These are phyloP conservation scores for Ptychoptera contaminata DNA, from an alignment of 2,888 invertebrate species.

Conservation along the genomic window DNA sequence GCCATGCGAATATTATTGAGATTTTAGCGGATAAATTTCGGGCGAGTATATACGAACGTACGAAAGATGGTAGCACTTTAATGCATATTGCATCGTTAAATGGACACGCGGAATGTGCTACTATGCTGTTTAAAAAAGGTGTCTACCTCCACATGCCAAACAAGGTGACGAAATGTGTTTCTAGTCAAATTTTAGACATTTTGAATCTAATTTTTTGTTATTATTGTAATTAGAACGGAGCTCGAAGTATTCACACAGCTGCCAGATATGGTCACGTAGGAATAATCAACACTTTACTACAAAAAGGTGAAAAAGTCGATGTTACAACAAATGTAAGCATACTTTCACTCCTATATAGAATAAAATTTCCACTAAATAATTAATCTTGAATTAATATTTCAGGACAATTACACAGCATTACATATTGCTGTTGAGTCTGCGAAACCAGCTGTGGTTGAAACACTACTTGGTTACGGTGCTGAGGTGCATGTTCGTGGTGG, in stretches of 20 bases:
- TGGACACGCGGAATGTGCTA: constrained; percentile 95
- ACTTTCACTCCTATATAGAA: not conserved
- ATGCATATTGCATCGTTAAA: constrained; percentile 97
- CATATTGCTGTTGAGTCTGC: constrained; percentile 94
- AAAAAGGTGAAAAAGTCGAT: constrained; percentile 94
- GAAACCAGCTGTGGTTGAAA: constrained; percentile 89
- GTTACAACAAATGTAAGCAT: constrained; percentile 83
- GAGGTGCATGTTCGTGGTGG: constrained; percentile 92
- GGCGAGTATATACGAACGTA: constrained; percentile 89
- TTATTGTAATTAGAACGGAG: constrained; percentile 60
- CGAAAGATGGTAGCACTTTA: constrained; percentile 94
- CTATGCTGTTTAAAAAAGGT: constrained; percentile 96
- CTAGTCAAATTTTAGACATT: not conserved
- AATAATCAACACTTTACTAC: constrained; percentile 87
- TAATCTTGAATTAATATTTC: constrained; percentile 2
- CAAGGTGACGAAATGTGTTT: constrained; percentile 35
- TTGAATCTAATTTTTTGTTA: constrained; percentile 15
- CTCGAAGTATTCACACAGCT: constrained; percentile 94
- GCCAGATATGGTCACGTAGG: constrained; percentile 94
- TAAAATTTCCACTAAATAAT: not conserved
- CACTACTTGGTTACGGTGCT: constrained; percentile 88
- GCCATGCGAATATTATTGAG: constrained; percentile 91
- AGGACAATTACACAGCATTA: constrained; percentile 96
- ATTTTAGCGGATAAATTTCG: constrained; percentile 94
- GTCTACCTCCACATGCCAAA: constrained; percentile 99